These are phyloP conservation scores for Morpho helenor DNA, from an alignment of 2,888 invertebrate genomes.

Conservation along the genomic window DNA sequence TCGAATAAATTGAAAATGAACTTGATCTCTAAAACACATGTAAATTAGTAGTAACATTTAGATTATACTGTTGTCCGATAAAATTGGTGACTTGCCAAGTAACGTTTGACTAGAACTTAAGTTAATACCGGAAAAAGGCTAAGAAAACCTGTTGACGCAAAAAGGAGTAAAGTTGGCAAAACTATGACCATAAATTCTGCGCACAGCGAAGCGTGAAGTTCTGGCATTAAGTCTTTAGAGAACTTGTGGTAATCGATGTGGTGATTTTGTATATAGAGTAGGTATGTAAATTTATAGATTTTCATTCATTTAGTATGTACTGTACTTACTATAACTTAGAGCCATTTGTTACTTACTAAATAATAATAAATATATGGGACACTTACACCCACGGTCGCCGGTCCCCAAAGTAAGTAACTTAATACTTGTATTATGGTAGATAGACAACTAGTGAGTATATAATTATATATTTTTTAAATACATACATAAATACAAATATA, in stretches of 20 bases:
- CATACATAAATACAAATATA: no score
- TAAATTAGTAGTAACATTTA: background rate
- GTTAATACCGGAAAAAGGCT: slow-evolving; percentile 5
- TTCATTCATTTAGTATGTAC: no score
- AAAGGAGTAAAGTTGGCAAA: slow-evolving; percentile 13
- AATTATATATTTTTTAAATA: no score
- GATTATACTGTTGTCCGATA: background rate
- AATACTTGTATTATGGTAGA: no score
- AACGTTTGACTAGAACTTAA: background rate
- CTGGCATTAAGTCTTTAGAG: slow-evolving; percentile 9
- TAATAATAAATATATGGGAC: no score
- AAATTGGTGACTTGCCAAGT: slow-evolving; percentile 5
- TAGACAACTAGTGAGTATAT: no score
- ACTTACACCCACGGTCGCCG: no score
- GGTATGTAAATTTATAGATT: background rate
- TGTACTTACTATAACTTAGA: no score
- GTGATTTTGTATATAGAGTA: slow-evolving; percentile 8
- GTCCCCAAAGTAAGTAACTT: no score
- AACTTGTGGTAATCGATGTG: slow-evolving; percentile 13
- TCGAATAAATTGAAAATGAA: no score
- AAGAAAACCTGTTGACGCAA: slow-evolving; percentile 15
- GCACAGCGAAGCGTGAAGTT: slow-evolving; percentile 10
- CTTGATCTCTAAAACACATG: no score
- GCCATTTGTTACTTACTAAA: no score
- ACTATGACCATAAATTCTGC: slow-evolving; percentile 12